phyloP scores from a whole-genome alignment of 2,797 vertebrate species.

The Lepilemur septentrionalis region DNA sequence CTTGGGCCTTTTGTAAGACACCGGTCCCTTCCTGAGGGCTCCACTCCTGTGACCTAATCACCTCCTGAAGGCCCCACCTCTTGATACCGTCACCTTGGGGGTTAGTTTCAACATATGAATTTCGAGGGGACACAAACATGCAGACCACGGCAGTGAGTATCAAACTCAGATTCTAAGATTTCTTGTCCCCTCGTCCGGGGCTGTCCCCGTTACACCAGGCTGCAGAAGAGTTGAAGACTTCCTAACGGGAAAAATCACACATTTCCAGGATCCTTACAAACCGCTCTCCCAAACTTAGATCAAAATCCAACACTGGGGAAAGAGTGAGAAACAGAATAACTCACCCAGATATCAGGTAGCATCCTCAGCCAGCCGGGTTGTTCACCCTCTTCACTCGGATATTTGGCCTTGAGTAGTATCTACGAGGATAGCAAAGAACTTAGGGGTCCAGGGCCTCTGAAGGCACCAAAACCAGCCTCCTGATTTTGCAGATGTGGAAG shows the following conservation, averaged over 20 bases:
- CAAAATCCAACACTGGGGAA: background rate
- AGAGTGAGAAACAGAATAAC: background rate
- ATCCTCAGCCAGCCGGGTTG: accelerated
- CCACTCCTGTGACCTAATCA: accelerated
- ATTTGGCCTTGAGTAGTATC: background rate
- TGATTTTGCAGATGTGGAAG: background rate
- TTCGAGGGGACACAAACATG: background rate
- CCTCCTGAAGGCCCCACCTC: background rate
- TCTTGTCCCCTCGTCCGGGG: background rate
- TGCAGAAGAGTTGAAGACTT: background rate
- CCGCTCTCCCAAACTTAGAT: background rate
- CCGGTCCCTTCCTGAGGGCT: background rate
- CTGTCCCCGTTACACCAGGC: background rate
- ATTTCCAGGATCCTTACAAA: background rate
- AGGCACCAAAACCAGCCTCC: background rate
- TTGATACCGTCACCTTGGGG: background rate
- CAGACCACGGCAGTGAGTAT: background rate
- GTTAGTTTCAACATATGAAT: background rate
- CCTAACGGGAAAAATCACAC: background rate
- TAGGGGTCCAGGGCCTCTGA: background rate
- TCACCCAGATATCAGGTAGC: accelerated
- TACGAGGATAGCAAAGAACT: background rate
- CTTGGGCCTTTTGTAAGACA: background rate
- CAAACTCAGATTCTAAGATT: background rate
- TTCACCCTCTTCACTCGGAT: no score